Conservation (phyloP, 1,140 invertebrate species). For the Wasmannia auropunctata region DNA sequence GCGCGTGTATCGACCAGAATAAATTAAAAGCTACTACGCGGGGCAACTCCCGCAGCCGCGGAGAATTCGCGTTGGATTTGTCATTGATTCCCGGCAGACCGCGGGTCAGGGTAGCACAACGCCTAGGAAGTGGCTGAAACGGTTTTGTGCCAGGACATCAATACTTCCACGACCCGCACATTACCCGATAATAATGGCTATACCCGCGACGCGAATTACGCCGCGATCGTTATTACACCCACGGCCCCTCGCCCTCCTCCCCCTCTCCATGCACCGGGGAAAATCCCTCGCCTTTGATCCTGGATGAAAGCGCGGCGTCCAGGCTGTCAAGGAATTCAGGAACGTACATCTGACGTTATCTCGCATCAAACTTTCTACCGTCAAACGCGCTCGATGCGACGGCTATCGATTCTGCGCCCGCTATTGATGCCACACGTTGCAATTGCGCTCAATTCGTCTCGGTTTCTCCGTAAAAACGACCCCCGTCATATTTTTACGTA, state of each 20-base stretch:
- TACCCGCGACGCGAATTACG: constrained; percentile 45
- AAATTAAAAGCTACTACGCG: constrained; percentile 70
- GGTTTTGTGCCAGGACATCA: constrained; percentile 76
- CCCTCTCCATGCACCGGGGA: too few relatives aligned
- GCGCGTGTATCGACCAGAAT: constrained; percentile 52
- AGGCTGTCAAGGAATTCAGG: constrained; percentile 29
- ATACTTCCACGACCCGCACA: constrained; percentile 73
- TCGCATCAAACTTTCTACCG: constrained; percentile 33
- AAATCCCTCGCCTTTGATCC: constrained; percentile 45
- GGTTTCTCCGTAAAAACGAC: background rate
- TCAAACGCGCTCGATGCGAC: constrained; percentile 5
- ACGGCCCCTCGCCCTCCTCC: background rate
- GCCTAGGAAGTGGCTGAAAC: constrained; percentile 78
- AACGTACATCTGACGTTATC: constrained; percentile 37
- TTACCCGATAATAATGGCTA: constrained; percentile 64
- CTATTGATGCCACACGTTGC: constrained; percentile 25
- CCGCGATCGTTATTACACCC: constrained; percentile 52
- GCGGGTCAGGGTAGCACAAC: constrained; percentile 76
- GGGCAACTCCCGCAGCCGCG: too few relatives aligned
- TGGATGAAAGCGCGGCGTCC: constrained; percentile 29
- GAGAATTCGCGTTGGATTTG: constrained; percentile 78
- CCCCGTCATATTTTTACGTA: background rate
- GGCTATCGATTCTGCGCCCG: constrained; percentile 21
- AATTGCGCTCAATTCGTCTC: constrained; percentile 2
- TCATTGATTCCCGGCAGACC: constrained; percentile 80